Evolutionary conservation across 2,113 vertebrate genomes (phyloP), one percentile per base, ranked within the genome.

Genomic region (Falcunculus frontatus): DNA sequence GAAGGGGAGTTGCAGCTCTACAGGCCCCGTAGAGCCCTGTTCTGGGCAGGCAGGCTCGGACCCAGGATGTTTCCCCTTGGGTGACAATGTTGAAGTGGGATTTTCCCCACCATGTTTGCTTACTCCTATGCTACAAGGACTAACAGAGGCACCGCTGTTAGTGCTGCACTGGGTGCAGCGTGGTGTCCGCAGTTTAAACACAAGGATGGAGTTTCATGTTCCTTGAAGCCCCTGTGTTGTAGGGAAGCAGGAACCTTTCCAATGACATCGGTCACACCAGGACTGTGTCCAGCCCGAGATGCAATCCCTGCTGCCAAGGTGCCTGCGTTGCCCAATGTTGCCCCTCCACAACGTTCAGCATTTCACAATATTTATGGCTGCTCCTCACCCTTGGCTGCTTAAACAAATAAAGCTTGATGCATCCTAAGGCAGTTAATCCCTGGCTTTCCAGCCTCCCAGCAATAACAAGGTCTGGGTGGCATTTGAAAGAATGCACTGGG

Each of bases 371-470:
- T 96, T 97, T 97, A 95, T 87, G 90, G 87, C 87, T 1, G 6
- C 44, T 89, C 59, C 77, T 93, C 59, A 55, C 83, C 52, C 92
- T 46, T 76, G 79, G 94, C 94, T 96, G 80, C 93, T 97, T 97
- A 97, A 77, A 96, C 89, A 97, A 98, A 97, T 91, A 95, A 96
- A 95, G 94, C 76, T 78, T 97, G 93, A 85, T 90, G 93, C 87
- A 93, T 84, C 68, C 81, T 64, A 70, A 92, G 70, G 87, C 84
- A 26, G 84, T 96, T 96, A 95, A 96, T 92, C 93, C 93, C 93
- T 44, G 41, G 19, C 85, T 95, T 39, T 86, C 56, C 53, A 55
- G 73, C 86, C 92, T 95, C 90, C 56, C 74, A 88, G 94, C 87
- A 95, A 87, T 95, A 93, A 88, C 87, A 97, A 82, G 95, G 93